These are phyloP conservation scores for Patella caerulea DNA, from an alignment of 2,888 invertebrate genomes.

Conservation along the genomic window DNA sequence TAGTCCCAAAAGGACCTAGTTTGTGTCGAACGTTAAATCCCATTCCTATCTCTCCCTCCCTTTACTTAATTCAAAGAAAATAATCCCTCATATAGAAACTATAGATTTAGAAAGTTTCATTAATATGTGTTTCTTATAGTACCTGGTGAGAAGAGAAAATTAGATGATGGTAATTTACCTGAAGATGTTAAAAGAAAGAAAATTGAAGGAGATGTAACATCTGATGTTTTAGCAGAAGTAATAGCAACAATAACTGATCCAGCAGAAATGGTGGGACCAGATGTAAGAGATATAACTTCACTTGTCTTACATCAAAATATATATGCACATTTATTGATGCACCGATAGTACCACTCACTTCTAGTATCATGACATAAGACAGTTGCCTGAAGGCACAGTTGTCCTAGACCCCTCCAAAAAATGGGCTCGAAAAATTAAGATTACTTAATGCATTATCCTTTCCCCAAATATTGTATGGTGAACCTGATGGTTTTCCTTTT, in stretches of 20 bases:
- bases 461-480: no score
- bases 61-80: no score
- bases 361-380: no score
- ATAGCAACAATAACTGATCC: conserved; percentile 80
- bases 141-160: conserved; percentile 59
- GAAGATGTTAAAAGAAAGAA: conserved; percentile 64
- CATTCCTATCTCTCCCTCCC: no score
- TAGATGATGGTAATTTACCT: conserved; percentile 52
- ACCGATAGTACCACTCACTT: no score
- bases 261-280: conserved; percentile 88
- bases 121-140: background rate
- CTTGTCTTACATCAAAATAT: background rate
- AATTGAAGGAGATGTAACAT: conserved; percentile 79
- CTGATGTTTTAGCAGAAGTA: conserved; percentile 85
- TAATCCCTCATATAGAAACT: no score
- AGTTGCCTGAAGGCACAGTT: no score
- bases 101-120: no score
- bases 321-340: background rate
- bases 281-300: conserved; percentile 73
- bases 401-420: no score
- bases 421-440: background rate
- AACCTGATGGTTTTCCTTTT: no score
- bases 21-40: no score
- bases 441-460: background rate
- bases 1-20: no score